Percentiles rank a stretch among this genome's conserved stretches.
These are phyloP conservation scores for Araneus ventricosus DNA, from an alignment of 1,140 invertebrate genomes.

Conservation along the genomic window DNA sequence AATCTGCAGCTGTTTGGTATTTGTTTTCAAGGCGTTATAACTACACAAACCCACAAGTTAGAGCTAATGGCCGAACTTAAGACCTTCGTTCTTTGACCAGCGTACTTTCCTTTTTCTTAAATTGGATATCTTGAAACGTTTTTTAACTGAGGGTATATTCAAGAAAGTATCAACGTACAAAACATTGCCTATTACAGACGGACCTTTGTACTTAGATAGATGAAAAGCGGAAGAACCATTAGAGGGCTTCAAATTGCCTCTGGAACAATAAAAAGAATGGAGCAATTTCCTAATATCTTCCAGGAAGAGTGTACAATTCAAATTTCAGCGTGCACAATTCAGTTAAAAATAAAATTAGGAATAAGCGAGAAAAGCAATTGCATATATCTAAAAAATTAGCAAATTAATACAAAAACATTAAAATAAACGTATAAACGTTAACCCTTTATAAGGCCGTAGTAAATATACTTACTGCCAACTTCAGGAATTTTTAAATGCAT, in stretches of 20 bases:
- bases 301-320: neutral
- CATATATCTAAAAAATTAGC: no score
- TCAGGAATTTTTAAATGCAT: no score
- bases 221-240: neutral
- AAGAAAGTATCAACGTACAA: neutral
- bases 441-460: no score
- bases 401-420: no score
- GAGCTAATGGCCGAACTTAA: slow-evolving; percentile 45
- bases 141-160: neutral
- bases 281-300: neutral
- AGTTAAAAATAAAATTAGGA: neutral
- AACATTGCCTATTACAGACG: neutral
- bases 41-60: neutral
- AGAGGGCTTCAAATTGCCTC: neutral
- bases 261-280: neutral
- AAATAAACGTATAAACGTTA: no score
- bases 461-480: no score
- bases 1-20: slow-evolving; percentile 36
- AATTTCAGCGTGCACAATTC: no score
- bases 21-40: slow-evolving; percentile 62
- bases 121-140: neutral
- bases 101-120: slow-evolving; percentile 1
- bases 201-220: neutral
- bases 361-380: neutral
- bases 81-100: slow-evolving; percentile 13